Conservation (phyloP, 2,113 vertebrate genomes). For the Leucopsar rothschildi region DNA sequence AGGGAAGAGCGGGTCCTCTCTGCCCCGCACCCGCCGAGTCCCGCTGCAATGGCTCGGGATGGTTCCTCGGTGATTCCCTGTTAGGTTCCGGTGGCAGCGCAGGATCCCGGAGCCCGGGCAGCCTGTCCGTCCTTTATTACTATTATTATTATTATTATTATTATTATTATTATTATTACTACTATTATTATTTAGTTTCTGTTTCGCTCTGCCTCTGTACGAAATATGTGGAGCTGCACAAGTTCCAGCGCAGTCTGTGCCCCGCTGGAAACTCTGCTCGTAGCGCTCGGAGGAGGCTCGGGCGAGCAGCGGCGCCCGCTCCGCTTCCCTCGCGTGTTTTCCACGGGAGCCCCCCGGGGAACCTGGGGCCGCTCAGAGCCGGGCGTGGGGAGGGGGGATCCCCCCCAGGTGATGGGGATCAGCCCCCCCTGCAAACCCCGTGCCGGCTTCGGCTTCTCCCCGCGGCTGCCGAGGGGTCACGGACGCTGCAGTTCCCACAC, state of each 20-base stretch:
- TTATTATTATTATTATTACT: neutral
- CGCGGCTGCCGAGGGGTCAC: neutral
- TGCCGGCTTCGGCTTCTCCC: neutral
- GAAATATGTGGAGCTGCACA: neutral
- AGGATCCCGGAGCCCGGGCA: neutral
- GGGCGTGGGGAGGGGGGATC: too few relatives aligned
- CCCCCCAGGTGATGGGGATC: neutral
- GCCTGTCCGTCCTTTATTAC: neutral
- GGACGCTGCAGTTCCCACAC: neutral
- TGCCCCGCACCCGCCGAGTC: neutral
- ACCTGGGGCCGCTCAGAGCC: neutral
- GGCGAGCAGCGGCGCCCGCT: neutral
- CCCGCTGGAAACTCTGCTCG: neutral
- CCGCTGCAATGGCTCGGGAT: neutral
- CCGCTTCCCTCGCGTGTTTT: neutral
- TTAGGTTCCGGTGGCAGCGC: neutral
- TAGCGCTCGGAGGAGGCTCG: neutral
- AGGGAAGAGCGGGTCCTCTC: neutral
- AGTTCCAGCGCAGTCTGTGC: neutral
- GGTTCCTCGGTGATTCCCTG: neutral
- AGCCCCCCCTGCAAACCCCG: neutral
- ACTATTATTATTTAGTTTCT: constrained; percentile 67
- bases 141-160: neutral
- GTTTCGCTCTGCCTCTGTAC: constrained; percentile 54
- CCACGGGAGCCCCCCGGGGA: neutral